Base-by-base conservation (phyloP, 1,140 invertebrate genomes). In the Drosophila virilis region DNA sequence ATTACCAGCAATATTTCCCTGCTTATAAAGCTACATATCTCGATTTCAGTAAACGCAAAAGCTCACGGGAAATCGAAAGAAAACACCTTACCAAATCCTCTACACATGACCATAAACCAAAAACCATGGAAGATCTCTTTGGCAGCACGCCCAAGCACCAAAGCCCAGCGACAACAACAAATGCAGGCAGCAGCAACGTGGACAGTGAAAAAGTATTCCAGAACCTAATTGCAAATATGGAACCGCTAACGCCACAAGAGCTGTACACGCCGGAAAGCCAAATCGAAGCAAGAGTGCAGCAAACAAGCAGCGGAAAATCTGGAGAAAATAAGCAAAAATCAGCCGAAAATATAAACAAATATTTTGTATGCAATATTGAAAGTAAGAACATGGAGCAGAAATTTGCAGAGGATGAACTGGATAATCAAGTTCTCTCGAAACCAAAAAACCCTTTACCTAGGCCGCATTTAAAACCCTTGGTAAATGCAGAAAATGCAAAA, bases 311-410 rank as follows among this genome's bases (percentile, higher is more conserved):
- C 50, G 13, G 33, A 15, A 4, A 15, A 38, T 7, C 13, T 8
- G 65, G n/a, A 50, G 4, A 6, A 42, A 28, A 9, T 13, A 42
- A 9, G 1, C 5, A 38, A 8, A 22, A 66, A 57, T 28, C 22
- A 13, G 17, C 4, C 1, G 33, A 52, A 35, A 1, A 45, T 13
- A 13, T 55, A 40, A 8, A 64, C 7, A 35, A 35, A 0, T 62
- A 62, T 57, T 70, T 70, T 40, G 50, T 40, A 7, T 55, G 38
- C 8, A 68, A 68, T 59, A 8, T 10, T 5, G n/a, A 28, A 28
- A 28, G 38, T 33, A 2, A 17, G 6, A n/a, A 37, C 15, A 37
- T 1, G 12, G 2, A 6, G 0, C 50, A 32, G 13, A 8, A 7
- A 15, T n/a, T 1, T 35, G n/a, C 13, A 35, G 8, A 2, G 1